Base-by-base conservation (phyloP, 2,888 invertebrate genomes). In the Frankliniella fusca region DNA sequence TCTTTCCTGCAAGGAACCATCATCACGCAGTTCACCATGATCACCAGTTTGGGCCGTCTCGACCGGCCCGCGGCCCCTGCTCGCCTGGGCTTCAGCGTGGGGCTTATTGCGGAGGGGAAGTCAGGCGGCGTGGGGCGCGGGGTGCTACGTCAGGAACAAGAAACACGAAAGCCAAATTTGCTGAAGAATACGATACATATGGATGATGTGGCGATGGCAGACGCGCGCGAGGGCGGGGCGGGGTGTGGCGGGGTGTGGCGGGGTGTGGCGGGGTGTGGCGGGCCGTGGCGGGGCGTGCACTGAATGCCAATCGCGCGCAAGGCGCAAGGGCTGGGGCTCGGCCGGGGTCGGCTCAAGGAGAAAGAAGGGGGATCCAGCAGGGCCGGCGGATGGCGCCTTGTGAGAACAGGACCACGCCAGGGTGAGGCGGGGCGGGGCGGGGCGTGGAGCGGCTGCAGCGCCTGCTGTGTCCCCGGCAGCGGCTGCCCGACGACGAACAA, bases 111-210 rank as follows among this genome's bases (percentile, higher is more conserved):
- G 61, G 3, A 61, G 61, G 61, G 23, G 70, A 76, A 27, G 70
- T 0, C 1, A 27, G 70, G 23, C 18, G 10, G 27, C 70, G 3
- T 11, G 9, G 27, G 23, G 27, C 2, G 23, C 70, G 70, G 12
- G 70, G 70, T 27, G 70, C 70, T 27, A 12, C 70, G 70, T 76
- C 70, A 76, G 70, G 70, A 76, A 76, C 70, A 76, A 76, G 70
- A 23, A 76, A 76, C 70, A 76, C 70, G 70, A 76, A 76, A 76
- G 70, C 70, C 70, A 76, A 76, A 76, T 76, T 76, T 76, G 70
- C 70, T 76, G 70, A 76, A 76, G 70, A 76, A 76, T 76, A 76
- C 70, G 70, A 76, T 76, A 76, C 70, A 76, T 76, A 76, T 76
- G 70, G 70, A 76, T 76, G 70, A 76, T 76, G 70, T 23, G 70